Evolutionary conservation across 2,797 vertebrate species (phyloP).

Genomic region (Pelobates cultripes): DNA sequence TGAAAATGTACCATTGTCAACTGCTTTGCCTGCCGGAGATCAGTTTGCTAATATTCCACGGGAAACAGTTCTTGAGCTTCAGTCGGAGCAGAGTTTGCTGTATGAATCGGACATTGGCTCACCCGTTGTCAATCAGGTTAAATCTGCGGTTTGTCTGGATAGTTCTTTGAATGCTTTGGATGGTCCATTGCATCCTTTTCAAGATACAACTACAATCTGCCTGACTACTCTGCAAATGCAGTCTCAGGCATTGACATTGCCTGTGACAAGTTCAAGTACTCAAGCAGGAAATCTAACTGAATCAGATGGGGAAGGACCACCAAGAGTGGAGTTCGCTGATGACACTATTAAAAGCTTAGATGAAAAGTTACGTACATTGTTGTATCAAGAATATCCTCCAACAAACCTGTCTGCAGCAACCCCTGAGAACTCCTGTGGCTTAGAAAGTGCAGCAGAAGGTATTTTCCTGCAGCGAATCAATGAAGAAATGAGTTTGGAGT

Average conservation of each 20-base stretch:
- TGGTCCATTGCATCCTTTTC: slow-evolving; percentile 63
- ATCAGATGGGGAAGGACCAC: slow-evolving; percentile 85
- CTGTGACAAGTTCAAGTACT: slow-evolving; percentile 19
- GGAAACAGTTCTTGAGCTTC: slow-evolving; percentile 46
- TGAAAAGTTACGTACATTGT: slow-evolving; percentile 88
- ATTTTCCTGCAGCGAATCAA: slow-evolving; percentile 47
- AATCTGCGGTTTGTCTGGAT: background rate
- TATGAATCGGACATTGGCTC: slow-evolving; percentile 51
- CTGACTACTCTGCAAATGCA: slow-evolving; percentile 57
- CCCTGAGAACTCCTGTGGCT: slow-evolving; percentile 55
- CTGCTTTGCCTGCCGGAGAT: rapidly evolving
- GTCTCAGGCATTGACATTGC: slow-evolving; percentile 32
- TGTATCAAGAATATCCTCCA: slow-evolving; percentile 84
- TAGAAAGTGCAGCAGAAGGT: slow-evolving; percentile 66
- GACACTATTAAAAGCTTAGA: slow-evolving; percentile 95
- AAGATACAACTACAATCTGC: slow-evolving; percentile 18
- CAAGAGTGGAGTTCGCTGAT: slow-evolving; percentile 90
- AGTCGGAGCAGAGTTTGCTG: slow-evolving; percentile 41
- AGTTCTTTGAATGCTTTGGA: slow-evolving; percentile 18
- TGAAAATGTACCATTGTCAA: background rate
- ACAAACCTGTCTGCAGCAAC: slow-evolving; percentile 70
- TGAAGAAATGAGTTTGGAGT: slow-evolving; percentile 32
- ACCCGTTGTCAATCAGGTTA: slow-evolving; percentile 48
- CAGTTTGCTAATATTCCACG: slow-evolving; percentile 35
- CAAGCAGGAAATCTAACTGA: slow-evolving; percentile 78